Evolutionary conservation across 2,113 vertebrate species (phyloP).

Genomic region (Psammodynastes pulverulentus): DNA sequence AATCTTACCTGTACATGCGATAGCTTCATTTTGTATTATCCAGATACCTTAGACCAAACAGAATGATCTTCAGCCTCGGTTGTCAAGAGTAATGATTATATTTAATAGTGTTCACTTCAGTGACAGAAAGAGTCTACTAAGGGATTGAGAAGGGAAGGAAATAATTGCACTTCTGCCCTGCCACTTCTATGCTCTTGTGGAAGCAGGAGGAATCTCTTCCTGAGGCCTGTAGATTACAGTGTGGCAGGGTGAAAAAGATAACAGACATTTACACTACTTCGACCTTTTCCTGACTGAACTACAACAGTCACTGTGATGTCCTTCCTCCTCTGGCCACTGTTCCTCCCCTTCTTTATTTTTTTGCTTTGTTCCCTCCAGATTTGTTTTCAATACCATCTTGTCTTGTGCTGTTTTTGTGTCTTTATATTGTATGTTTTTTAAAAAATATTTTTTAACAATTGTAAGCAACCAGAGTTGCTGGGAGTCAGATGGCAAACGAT

Average conservation of each 20-base stretch:
- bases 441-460: not conserved
- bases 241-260: not conserved
- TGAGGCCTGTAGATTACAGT: not conserved
- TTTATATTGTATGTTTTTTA: not conserved
- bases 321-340: not conserved
- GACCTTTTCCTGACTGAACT: not conserved
- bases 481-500: not conserved
- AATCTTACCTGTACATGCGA: not conserved
- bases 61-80: not conserved
- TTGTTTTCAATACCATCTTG: not conserved
- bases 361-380: not conserved
- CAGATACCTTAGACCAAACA: not conserved
- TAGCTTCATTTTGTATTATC: not conserved
- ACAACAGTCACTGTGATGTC: not conserved
- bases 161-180: not conserved
- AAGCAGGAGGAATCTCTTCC: not conserved
- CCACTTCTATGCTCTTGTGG: not conserved
- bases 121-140: not conserved
- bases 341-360: not conserved
- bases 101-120: not conserved
- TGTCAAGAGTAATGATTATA: not conserved
- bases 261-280: not conserved
- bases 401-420: not conserved
- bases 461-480: not conserved
- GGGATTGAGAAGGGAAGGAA: not conserved